These are phyloP conservation scores for Hedya salicella DNA, from an alignment of 2,888 invertebrate genomes.

Conservation along the genomic window DNA sequence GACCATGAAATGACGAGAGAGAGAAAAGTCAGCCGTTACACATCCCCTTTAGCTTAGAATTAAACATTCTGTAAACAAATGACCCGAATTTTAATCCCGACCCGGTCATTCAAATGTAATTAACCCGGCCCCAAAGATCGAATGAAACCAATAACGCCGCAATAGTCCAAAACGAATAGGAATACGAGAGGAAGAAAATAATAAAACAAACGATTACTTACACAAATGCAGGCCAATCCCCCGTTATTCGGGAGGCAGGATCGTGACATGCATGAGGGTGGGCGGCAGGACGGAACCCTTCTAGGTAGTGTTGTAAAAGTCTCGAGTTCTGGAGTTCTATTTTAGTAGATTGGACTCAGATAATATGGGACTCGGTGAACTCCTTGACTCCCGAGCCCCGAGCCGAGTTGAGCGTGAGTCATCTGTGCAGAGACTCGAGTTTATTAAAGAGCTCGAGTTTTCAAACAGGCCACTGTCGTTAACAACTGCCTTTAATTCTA, in stretches of 20 bases:
- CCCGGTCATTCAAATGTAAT: conserved; percentile 34
- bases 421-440: too few species aligned
- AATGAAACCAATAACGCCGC: conserved; percentile 44
- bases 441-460: too few species aligned
- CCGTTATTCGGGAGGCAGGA: conserved; percentile 57
- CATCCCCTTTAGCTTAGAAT: conserved; percentile 6
- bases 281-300: conserved; percentile 54
- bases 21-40: neutral
- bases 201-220: conserved; percentile 69
- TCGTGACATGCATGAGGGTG: conserved; percentile 74
- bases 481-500: too few species aligned
- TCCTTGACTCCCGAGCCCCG: too few species aligned
- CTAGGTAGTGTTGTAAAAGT: too few species aligned
- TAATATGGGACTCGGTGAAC: too few species aligned
- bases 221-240: conserved; percentile 62
- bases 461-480: too few species aligned
- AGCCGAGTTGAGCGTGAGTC: too few species aligned
- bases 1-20: neutral
- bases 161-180: conserved; percentile 44
- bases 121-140: conserved; percentile 36
- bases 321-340: too few species aligned
- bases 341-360: too few species aligned
- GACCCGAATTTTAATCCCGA: conserved; percentile 7
- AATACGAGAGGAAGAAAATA: conserved; percentile 58
- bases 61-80: conserved; percentile 19